A percentile compares a stretch with the other conserved stretches of the same genome.
These are phyloP conservation scores for Sebastes cheni DNA, from an alignment of 2,797 vertebrate genomes.

Conservation along the genomic window DNA sequence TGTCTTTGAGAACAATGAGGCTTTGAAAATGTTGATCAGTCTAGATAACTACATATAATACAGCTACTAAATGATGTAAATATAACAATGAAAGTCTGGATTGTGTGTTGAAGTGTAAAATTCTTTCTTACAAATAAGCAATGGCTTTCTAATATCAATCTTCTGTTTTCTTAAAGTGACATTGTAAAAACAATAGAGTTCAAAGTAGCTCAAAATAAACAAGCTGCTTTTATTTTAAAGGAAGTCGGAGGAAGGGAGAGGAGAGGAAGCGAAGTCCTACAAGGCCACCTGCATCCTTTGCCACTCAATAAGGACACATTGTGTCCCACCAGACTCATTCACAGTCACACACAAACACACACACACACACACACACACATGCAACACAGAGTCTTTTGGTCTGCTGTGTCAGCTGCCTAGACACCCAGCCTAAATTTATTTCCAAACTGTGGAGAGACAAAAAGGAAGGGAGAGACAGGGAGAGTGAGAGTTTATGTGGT, in stretches of 20 bases:
- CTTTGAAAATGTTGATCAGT: background rate
- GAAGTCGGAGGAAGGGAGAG: slow-evolving; percentile 62
- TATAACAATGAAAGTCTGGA: background rate
- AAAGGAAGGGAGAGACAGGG: slow-evolving; percentile 33
- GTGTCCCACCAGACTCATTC: slow-evolving; percentile 17
- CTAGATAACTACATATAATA: background rate
- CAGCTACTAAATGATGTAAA: background rate
- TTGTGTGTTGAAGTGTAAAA: background rate
- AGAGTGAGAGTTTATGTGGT: slow-evolving; percentile 41
- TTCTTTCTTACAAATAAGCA: background rate
- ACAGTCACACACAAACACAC: slow-evolving; percentile 12
- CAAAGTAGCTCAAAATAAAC: slow-evolving; percentile 44
- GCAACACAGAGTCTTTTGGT: slow-evolving; percentile 45
- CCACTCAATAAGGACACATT: slow-evolving; percentile 46
- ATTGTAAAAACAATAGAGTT: slow-evolving; percentile 41
- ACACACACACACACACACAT: slow-evolving; percentile 24
- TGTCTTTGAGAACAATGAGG: slow-evolving; percentile 18
- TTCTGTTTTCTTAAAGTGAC: slow-evolving; percentile 33
- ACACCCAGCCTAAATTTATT: slow-evolving; percentile 66
- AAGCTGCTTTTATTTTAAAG: slow-evolving; percentile 58
- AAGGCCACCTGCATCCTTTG: slow-evolving; percentile 80
- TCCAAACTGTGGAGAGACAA: slow-evolving; percentile 47
- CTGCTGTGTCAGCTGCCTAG: slow-evolving; percentile 65
- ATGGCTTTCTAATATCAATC: slow-evolving; percentile 17
- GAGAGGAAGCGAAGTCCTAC: slow-evolving; percentile 63